Conservation (phyloP, 2,797 vertebrate species). For the Melanotaenia boesemani region DNA sequence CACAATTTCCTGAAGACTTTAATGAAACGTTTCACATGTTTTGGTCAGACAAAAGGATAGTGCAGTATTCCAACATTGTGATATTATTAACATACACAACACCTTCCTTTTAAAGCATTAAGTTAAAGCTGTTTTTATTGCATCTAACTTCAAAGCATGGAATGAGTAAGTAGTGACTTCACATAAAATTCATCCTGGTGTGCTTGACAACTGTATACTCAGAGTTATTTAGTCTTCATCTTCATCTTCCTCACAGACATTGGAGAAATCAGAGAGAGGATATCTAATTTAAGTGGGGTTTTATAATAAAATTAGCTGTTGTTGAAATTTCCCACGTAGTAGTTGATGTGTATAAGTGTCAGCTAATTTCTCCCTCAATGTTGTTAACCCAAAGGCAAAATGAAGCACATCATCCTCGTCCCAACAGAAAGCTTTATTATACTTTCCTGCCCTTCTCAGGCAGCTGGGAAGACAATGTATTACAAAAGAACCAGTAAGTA, state of each 20-base stretch:
- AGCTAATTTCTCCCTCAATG: conserved; percentile 5
- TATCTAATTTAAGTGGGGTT: background rate
- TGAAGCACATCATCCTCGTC: conserved; percentile 27
- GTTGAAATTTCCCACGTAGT: conserved; percentile 5
- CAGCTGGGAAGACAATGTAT: conserved; percentile 25
- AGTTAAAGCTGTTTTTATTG: too few relatives aligned
- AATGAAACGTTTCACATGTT: too few relatives aligned
- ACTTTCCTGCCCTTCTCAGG: conserved; percentile 12
- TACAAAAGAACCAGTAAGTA: conserved; percentile 18
- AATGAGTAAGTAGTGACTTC: too few relatives aligned
- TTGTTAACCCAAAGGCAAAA: conserved; percentile 39
- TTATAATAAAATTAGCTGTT: background rate
- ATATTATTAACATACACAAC: too few relatives aligned
- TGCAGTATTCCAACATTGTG: too few relatives aligned
- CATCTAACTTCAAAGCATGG: too few relatives aligned
- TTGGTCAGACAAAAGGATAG: too few relatives aligned
- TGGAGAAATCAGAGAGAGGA: background rate
- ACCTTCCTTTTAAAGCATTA: too few relatives aligned
- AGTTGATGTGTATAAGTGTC: conserved; percentile 8
- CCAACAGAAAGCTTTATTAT: conserved; percentile 15
- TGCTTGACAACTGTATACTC: too few relatives aligned
- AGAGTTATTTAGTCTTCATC: background rate
- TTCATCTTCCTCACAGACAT: background rate
- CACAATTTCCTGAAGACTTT: too few relatives aligned
- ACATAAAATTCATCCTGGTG: too few relatives aligned